phyloP scores from a whole-genome alignment of 2,888 invertebrate species.

The Arctia plantaginis region DNA sequence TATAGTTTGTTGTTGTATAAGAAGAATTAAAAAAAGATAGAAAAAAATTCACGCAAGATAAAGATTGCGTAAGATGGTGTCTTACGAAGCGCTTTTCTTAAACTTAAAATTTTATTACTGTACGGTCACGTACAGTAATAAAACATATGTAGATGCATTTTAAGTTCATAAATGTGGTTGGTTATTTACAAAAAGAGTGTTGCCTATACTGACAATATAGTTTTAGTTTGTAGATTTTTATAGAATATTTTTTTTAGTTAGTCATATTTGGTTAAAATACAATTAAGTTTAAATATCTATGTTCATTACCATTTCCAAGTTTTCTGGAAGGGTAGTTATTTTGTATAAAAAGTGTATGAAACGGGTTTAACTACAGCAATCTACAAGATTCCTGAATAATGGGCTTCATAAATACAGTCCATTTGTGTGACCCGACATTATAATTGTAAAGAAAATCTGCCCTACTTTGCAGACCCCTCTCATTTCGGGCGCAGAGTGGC shows the following conservation, averaged over 20 bases:
- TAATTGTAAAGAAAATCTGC: too few relatives aligned
- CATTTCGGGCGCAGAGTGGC: too few relatives aligned
- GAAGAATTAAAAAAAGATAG: neutral
- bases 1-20: neutral
- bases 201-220: neutral
- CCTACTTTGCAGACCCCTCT: too few relatives aligned
- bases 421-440: too few relatives aligned
- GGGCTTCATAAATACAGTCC: too few relatives aligned
- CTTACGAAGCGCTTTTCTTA: slow-evolving; percentile 3
- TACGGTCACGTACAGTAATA: slow-evolving; percentile 1
- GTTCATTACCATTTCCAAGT: neutral
- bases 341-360: too few relatives aligned
- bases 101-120: neutral
- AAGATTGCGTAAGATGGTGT: slow-evolving; percentile 3
- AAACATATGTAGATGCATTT: slow-evolving; percentile 1
- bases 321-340: too few relatives aligned
- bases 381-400: too few relatives aligned
- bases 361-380: too few relatives aligned
- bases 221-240: neutral
- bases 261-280: too few relatives aligned
- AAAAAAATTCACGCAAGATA: slow-evolving; percentile 8
- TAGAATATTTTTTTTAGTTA: neutral
- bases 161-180: neutral
- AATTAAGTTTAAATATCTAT: too few relatives aligned
- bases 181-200: neutral